A percentile compares a stretch with the other conserved stretches of the same genome.
Conservation (phyloP, 2,797 vertebrate species). For the Vireo griseus region DNA sequence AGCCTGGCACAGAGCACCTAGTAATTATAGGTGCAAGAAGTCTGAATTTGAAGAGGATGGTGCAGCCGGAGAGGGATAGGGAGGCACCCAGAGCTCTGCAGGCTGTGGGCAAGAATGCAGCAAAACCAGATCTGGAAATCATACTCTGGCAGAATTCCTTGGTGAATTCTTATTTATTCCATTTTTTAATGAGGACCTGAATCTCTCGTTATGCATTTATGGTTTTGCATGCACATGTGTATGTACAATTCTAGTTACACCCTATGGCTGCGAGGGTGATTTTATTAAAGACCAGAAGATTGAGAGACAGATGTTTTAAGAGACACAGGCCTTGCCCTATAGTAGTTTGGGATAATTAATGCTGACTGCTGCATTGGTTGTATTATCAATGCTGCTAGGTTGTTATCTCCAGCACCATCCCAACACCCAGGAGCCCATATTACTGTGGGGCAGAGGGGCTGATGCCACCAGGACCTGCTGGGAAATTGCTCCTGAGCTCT, state of each 20-base stretch:
- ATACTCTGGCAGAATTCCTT: conserved; percentile 73
- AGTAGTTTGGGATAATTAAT: conserved; percentile 35
- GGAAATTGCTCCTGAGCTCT: neutral
- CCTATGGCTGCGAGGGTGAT: conserved; percentile 47
- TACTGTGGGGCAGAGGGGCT: conserved; percentile 32
- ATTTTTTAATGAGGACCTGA: conserved; percentile 59
- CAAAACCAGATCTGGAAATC: conserved; percentile 80
- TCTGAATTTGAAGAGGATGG: conserved; percentile 75
- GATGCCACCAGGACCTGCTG: conserved; percentile 28
- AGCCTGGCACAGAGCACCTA: conserved; percentile 74
- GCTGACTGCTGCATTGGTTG: conserved; percentile 41
- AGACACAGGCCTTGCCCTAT: neutral
- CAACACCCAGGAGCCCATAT: neutral
- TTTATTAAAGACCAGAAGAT: conserved; percentile 45
- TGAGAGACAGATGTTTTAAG: conserved; percentile 7
- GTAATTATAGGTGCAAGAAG: conserved; percentile 82
- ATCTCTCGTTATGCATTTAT: conserved; percentile 46
- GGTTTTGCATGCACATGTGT: conserved; percentile 55
- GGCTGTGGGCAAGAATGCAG: conserved; percentile 77
- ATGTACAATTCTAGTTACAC: conserved; percentile 44
- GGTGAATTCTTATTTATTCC: conserved; percentile 72
- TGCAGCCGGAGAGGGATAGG: conserved; percentile 74
- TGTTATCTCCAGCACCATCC: conserved; percentile 41
- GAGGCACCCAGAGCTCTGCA: conserved; percentile 69
- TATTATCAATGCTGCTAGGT: conserved; percentile 7